Conservation (phyloP, 2,113 vertebrate genomes). For the Condylura cristata region DNA sequence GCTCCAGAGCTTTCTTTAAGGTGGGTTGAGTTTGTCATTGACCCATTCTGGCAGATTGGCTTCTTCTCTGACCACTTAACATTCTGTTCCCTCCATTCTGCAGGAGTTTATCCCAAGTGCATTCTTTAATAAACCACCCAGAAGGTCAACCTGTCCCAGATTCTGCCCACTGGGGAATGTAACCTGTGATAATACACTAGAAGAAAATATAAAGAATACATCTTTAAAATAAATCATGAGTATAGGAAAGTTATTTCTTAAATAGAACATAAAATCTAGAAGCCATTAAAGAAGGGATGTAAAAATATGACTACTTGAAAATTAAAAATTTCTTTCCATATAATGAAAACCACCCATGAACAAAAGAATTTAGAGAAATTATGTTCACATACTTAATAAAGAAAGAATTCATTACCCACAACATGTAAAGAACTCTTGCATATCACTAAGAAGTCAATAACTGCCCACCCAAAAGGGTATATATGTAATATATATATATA, state of each 20-base stretch:
- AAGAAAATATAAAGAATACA: conserved; percentile 34
- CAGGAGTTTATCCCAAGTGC: background rate
- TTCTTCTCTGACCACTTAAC: background rate
- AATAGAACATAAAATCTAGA: background rate
- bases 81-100: background rate
- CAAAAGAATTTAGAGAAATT: conserved; percentile 10
- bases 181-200: background rate
- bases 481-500: background rate
- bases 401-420: background rate
- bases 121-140: background rate
- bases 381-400: background rate
- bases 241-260: background rate
- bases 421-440: background rate
- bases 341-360: background rate
- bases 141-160: background rate
- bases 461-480: fast-evolving
- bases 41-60: background rate
- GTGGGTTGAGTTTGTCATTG: background rate
- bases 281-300: conserved; percentile 4
- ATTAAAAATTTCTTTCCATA: conserved; percentile 20
- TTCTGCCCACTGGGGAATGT: background rate
- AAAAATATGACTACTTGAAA: background rate
- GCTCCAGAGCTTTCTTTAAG: background rate
- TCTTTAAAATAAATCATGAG: background rate
- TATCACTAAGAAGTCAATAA: background rate